A percentile compares a stretch with the other conserved stretches of the same genome.
Conservation (phyloP, 1,140 invertebrate genomes). For the Tetramorium simillimum region DNA sequence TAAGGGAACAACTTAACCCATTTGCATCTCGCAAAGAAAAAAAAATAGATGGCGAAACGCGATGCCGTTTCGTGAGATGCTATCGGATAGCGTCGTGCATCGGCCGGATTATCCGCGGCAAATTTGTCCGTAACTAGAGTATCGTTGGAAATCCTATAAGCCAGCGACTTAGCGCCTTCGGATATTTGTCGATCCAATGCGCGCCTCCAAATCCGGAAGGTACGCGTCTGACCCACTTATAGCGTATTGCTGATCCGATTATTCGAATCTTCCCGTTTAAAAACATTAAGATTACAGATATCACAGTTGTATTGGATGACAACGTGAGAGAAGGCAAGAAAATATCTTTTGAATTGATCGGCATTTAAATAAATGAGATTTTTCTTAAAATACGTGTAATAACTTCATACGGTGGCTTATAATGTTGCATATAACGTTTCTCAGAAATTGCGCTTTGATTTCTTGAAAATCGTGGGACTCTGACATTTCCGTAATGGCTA, state of each 20-base stretch:
- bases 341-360: neutral
- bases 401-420: neutral
- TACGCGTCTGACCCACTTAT: slow-evolving; percentile 61
- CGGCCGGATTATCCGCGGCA: slow-evolving; percentile 20
- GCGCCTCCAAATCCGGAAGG: slow-evolving; percentile 38
- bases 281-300: neutral
- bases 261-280: slow-evolving; percentile 11
- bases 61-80: neutral
- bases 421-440: neutral
- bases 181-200: slow-evolving; percentile 26
- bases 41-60: neutral
- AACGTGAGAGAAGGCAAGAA: neutral
- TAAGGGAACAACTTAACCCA: neutral
- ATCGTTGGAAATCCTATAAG: slow-evolving; percentile 69
- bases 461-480: slow-evolving; percentile 43
- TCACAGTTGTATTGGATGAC: neutral
- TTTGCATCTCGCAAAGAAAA: neutral
- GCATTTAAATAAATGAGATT: neutral
- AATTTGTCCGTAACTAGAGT: slow-evolving; percentile 55
- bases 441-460: neutral
- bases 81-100: neutral
- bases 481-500: slow-evolving; percentile 39
- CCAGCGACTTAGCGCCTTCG: slow-evolving; percentile 61
- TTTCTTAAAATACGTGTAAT: neutral
- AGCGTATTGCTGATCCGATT: slow-evolving; percentile 50